Evolutionary conservation across 2,888 invertebrate species (phyloP), one percentile per base, ranked within the genome.

Genomic region (Hypomecis atomaria): DNA sequence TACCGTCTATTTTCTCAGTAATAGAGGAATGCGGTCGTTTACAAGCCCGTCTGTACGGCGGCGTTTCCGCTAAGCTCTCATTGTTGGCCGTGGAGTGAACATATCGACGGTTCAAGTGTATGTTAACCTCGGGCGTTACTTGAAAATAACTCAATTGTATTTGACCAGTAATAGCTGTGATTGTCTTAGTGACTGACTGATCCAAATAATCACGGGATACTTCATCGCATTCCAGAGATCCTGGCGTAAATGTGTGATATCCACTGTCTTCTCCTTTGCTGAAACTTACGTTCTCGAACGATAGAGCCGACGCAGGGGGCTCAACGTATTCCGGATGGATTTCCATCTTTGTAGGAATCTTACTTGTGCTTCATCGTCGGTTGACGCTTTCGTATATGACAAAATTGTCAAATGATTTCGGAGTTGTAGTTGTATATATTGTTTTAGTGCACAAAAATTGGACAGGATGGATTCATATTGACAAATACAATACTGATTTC

Each of bases 201-300:
- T 85, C 83, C 10, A 83, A 69, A 67, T 81, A 87, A 43, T 87
- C 87, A 65, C 76, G 84, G 1, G 86, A 85, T 70, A 86, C 63
- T 67, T 84, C 84, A 0, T 86, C 86, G 65, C 78, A 82, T 73
- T 88, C 88, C 45, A 89, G 77, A 9, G 91, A 88, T 34, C 88
- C 82, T 45, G 89, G 89, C 42, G 91, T 90, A 67, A 83, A 87
- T 1, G 91, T 90, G 62, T 90, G 89, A 71, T 92, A 92, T 47
- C 92, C 92, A 76, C 92, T 92, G 69, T 92, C 92, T 75, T 92
- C 91, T n/a, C 82, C 75, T 67, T 81, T 86, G 71, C 82, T 86
- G 71, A 84, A 83, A 66, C 81, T 83, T 43, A 81, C 73, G 67
- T 76, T 84, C 38, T 83, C 81, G 62, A 78, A 85, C 13, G 84